Evolutionary conservation across 2,113 vertebrate genomes (phyloP).

Genomic region (Corythaixoides concolor): DNA sequence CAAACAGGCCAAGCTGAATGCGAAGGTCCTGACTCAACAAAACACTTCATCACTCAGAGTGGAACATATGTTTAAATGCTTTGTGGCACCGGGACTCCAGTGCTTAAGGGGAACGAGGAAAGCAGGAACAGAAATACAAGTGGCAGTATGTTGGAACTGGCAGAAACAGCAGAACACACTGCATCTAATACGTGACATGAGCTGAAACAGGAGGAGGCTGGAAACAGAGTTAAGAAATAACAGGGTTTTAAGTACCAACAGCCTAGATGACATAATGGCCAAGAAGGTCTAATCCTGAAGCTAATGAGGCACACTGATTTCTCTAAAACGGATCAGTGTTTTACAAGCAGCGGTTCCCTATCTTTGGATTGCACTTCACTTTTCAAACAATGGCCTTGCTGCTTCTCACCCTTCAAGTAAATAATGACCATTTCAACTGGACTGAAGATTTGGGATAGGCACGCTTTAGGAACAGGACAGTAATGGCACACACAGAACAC

Average conservation of each 20-base stretch:
- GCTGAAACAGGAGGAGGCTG: background rate
- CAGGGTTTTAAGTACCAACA: background rate
- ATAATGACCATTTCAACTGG: background rate
- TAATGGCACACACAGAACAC: background rate
- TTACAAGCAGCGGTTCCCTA: background rate
- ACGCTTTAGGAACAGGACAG: background rate
- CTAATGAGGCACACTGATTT: background rate
- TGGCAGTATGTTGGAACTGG: background rate
- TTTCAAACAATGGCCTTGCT: background rate
- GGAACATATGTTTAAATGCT: background rate
- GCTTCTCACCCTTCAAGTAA: background rate
- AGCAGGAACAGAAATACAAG: background rate
- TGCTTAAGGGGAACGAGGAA: background rate
- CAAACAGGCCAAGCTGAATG: background rate
- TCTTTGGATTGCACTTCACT: rapidly evolving
- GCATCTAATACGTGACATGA: background rate
- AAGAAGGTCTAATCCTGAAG: background rate
- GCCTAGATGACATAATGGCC: background rate
- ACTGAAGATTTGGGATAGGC: background rate
- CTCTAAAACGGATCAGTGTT: background rate
- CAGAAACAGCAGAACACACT: background rate
- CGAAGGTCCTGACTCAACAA: background rate
- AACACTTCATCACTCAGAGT: background rate
- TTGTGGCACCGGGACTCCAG: background rate
- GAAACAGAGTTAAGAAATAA: background rate